Conservation (phyloP, 2,113 vertebrate species). For the Chloroceryle aenea region DNA sequence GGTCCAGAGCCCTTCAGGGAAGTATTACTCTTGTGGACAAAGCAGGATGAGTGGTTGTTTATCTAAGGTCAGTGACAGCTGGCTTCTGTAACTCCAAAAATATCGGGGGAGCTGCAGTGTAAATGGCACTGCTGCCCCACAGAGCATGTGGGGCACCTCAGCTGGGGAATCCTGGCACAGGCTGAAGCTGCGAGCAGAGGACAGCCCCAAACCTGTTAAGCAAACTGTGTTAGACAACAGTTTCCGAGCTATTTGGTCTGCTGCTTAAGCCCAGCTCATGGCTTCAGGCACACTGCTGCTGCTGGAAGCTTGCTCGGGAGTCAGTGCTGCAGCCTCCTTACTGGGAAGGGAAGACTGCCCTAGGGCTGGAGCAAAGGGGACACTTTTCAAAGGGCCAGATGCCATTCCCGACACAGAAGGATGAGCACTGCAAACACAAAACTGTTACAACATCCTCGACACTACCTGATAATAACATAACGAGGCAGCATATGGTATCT, state of each 20-base stretch:
- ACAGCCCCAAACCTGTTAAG: neutral
- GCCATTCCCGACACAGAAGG: neutral
- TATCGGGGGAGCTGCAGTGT: accelerated
- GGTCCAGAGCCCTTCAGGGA: neutral
- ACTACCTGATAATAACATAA: neutral
- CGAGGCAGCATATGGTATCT: constrained; percentile 11
- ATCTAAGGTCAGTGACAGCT: neutral
- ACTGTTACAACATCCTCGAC: neutral
- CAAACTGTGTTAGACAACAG: neutral
- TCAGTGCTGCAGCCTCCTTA: neutral
- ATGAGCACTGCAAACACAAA: neutral
- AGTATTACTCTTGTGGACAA: neutral
- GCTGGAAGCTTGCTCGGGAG: neutral
- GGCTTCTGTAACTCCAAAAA: neutral
- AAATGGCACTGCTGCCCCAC: neutral
- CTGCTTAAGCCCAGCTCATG: neutral
- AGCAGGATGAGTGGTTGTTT: neutral
- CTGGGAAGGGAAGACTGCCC: neutral
- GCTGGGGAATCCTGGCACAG: accelerated
- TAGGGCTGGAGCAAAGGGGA: neutral
- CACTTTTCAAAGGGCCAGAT: neutral
- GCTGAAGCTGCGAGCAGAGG: neutral
- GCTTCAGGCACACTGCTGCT: neutral
- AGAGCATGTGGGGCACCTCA: neutral
- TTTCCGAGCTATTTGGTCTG: neutral